Conservation (phyloP, 2,113 vertebrate species). For the Coreoperca whiteheadi region DNA sequence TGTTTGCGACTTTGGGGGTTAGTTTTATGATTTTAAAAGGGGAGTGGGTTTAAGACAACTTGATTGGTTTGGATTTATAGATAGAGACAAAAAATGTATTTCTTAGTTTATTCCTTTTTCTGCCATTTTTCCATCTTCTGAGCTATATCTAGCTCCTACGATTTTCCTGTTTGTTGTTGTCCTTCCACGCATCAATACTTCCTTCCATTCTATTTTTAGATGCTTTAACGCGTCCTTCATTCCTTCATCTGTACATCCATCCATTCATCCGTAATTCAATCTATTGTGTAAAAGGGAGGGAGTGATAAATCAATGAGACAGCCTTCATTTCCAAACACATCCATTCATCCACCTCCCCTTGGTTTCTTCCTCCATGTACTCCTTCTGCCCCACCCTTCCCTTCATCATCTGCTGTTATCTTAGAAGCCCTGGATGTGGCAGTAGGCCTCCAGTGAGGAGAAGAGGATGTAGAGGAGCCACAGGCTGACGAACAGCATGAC, state of each 20-base stretch:
- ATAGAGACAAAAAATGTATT: constrained; percentile 34
- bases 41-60: constrained; percentile 29
- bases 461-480: constrained; percentile 99
- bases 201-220: constrained; percentile 35
- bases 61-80: constrained; percentile 50
- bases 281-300: constrained; percentile 68
- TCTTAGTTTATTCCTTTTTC: constrained; percentile 34
- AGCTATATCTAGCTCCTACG: constrained; percentile 26
- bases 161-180: constrained; percentile 37
- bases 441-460: constrained; percentile 99
- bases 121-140: constrained; percentile 22
- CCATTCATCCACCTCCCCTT: constrained; percentile 44
- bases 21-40: constrained; percentile 20
- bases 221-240: constrained; percentile 41
- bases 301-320: constrained; percentile 55
- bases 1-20: constrained; percentile 10
- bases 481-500: constrained; percentile 94
- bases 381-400: constrained; percentile 39
- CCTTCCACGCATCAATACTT: constrained; percentile 47
- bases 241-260: constrained; percentile 68
- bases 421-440: constrained; percentile 99
- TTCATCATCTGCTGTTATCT: constrained; percentile 57
- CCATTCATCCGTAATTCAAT: constrained; percentile 52
- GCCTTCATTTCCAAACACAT: constrained; percentile 45
- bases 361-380: constrained; percentile 30